These are phyloP conservation scores for Hydrozoanthus gracilis DNA, from an alignment of 92 coral and sea anemone genomes.

Conservation along the genomic window DNA sequence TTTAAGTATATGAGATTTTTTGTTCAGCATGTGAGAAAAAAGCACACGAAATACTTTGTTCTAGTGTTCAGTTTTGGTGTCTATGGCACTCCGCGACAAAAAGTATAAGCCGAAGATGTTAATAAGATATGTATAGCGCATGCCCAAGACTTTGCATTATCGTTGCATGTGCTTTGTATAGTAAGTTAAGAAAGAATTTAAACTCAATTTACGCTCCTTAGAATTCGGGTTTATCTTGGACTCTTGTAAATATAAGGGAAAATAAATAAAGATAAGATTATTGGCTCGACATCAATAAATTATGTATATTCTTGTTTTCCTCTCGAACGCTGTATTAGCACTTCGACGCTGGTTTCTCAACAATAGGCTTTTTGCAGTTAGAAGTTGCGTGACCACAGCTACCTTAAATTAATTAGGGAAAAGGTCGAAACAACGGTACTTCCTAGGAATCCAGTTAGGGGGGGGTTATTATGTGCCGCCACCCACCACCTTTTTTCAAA, in stretches of 20 bases:
- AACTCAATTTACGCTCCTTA: neutral
- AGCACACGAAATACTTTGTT: neutral
- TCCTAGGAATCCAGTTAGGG: too few relatives aligned
- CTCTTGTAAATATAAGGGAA: conserved; percentile 21
- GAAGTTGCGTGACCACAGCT: too few relatives aligned
- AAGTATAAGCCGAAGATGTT: neutral
- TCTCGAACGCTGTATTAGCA: neutral
- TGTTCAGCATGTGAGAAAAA: neutral
- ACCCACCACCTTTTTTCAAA: too few relatives aligned
- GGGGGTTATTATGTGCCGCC: too few relatives aligned
- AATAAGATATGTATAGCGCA: neutral
- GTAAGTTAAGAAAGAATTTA: neutral
- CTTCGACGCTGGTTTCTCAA: too few relatives aligned
- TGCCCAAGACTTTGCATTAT: neutral
- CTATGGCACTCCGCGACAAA: neutral
- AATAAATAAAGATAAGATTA: neutral
- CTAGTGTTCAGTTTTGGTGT: neutral
- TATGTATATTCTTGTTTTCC: too few relatives aligned
- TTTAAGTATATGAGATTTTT: neutral
- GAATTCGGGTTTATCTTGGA: neutral
- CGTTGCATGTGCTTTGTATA: neutral
- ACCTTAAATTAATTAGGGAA: too few relatives aligned
- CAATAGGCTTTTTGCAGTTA: too few relatives aligned
- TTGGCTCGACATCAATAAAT: too few relatives aligned
- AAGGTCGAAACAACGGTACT: too few relatives aligned